phyloP scores from a whole-genome alignment of 2,113 vertebrate species.

The Microcebus ravelobensis region DNA sequence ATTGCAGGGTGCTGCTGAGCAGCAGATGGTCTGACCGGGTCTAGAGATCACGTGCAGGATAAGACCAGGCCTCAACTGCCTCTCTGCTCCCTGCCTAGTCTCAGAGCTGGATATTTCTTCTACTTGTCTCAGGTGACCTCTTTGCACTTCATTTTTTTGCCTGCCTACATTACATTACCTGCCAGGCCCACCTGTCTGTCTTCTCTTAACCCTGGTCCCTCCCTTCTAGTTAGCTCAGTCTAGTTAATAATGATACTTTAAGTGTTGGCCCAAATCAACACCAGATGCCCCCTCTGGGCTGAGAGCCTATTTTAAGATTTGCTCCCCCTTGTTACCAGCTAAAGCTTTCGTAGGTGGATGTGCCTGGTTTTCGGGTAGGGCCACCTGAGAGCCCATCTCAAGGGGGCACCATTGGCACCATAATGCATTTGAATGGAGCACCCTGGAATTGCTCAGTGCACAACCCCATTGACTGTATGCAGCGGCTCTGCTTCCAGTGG shows the following conservation, averaged over 20 bases:
- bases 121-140: neutral
- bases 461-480: neutral
- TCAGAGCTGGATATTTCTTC: neutral
- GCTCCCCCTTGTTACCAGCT: neutral
- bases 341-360: neutral
- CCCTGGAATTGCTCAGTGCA: neutral
- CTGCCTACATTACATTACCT: neutral
- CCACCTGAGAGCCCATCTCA: neutral
- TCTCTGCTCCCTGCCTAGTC: neutral
- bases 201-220: neutral
- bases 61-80: accelerated
- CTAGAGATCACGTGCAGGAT: neutral
- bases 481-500: neutral
- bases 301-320: neutral
- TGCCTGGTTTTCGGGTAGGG: neutral
- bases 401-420: neutral
- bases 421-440: neutral
- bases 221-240: neutral
- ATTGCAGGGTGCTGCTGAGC: neutral
- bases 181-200: neutral
- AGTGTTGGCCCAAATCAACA: neutral
- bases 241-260: neutral
- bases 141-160: neutral
- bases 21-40: accelerated
- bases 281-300: neutral